Evolutionary conservation across 2,113 vertebrate species (phyloP), one percentile per base, ranked within the genome.

Genomic region (Lichenostomus cassidix): DNA sequence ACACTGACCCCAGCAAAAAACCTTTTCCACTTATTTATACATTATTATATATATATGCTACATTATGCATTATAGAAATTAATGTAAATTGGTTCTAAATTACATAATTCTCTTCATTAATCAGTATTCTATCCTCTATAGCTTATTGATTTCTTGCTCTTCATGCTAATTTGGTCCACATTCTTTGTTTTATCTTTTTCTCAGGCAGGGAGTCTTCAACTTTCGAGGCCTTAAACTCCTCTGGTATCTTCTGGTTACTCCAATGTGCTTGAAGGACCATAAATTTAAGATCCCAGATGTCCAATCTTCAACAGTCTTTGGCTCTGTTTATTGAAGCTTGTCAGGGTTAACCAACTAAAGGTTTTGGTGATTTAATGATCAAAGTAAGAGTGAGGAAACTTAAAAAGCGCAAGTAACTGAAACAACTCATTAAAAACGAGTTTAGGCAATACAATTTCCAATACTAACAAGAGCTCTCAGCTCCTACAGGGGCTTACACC

Each of bases 141-240:
- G 44, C 25, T 67, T 59, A 46, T 27, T 44, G 55, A 22, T 77
- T 77, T 77, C 39, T 44, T 6, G 2, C 55, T 23, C 27, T 39
- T 60, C 22, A 23, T 33, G 21, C 46, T 37, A 8, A 52, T 33
- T 52, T 52, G 33, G 27, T 33, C 25, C 37, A 33, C 11, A 12
- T 27, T 52, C 14, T 77, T 22, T 37, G 27, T 17, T 31, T 25
- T 4, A 35, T n/a, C 29, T 44, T 12, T 60, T 44, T 60, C 27
- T 60, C 1, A 1, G 22, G 22, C 18, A 52, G 14, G 18, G 27
- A 52, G 1, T 31, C 33, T 27, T 15, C 37, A 60, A 0, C 21
- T 52, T 33, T 52, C 27, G 27, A 44, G 27, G 22, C 18, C 24
- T 15, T 20, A 4, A 7, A 52, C 15, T 69, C 53, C 19, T 37